phyloP scores from a whole-genome alignment of 1,140 invertebrate species.

The Drosophila subpulchrella region DNA sequence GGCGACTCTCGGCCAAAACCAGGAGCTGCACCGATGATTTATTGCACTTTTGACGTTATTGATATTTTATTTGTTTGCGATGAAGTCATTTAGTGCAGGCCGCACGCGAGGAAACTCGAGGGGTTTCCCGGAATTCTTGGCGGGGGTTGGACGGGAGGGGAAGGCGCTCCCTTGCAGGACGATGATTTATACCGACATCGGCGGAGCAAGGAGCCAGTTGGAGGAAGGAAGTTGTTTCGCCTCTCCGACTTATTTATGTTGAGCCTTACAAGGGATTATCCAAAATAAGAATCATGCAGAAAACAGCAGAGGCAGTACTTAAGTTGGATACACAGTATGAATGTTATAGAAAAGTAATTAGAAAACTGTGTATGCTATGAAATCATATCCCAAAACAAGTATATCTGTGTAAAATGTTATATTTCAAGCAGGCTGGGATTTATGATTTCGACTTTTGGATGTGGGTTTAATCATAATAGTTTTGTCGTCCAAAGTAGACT shows the following conservation, averaged over 20 bases:
- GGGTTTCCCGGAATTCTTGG: not conserved
- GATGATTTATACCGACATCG: constrained; percentile 26
- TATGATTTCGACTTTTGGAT: too few species aligned
- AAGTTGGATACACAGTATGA: too few species aligned
- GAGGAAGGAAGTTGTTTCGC: not conserved
- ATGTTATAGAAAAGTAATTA: too few species aligned
- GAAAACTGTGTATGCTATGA: too few species aligned
- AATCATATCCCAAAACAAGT: too few species aligned
- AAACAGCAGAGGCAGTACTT: too few species aligned
- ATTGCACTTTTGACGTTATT: constrained; percentile 72
- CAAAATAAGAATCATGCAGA: not conserved
- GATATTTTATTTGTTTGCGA: constrained; percentile 76
- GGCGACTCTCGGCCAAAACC: not conserved
- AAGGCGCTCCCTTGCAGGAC: not conserved
- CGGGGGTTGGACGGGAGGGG: not conserved
- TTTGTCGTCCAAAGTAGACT: not conserved
- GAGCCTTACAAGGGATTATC: not conserved
- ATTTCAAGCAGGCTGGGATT: not conserved
- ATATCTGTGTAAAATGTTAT: too few species aligned
- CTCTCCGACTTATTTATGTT: constrained; percentile 1
- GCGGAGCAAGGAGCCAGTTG: too few species aligned
- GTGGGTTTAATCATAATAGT: not conserved
- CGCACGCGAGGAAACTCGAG: not conserved
- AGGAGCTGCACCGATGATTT: constrained; percentile 58
- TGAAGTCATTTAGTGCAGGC: constrained; percentile 65